Evolutionary conservation across 2,888 invertebrate species (phyloP).

Genomic region (Ichneumoninae sp.): DNA sequence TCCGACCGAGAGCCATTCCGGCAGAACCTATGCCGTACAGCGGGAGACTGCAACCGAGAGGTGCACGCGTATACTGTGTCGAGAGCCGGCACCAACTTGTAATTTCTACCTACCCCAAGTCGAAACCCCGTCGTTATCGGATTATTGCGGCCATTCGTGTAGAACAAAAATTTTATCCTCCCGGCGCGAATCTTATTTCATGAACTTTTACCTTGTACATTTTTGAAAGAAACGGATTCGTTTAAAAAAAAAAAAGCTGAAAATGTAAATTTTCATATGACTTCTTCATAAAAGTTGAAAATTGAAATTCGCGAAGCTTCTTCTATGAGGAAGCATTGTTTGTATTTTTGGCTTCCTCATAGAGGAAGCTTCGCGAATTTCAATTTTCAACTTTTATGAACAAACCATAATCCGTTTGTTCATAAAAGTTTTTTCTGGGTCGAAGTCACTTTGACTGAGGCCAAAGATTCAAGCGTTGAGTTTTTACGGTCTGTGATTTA

Average conservation of each 20-base stretch:
- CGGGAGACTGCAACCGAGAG: slow-evolving; percentile 9
- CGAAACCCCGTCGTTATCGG: slow-evolving; percentile 1
- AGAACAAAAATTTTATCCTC: not conserved
- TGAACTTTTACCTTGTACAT: not conserved
- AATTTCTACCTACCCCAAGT: slow-evolving; percentile 33
- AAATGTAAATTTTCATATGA: too few species aligned
- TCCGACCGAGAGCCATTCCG: slow-evolving; percentile 81
- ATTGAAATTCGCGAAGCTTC: too few species aligned
- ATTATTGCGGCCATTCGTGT: not conserved
- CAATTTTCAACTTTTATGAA: too few species aligned
- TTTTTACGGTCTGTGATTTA: not conserved
- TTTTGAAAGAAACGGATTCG: not conserved
- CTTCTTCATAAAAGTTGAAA: too few species aligned
- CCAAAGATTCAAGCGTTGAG: not conserved
- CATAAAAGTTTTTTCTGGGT: too few species aligned
- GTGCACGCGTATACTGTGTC: slow-evolving; percentile 3
- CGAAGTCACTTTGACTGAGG: too few species aligned
- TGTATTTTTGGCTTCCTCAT: too few species aligned
- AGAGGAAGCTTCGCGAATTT: too few species aligned
- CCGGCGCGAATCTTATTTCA: not conserved
- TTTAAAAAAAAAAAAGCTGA: too few species aligned
- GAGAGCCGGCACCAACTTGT: not conserved
- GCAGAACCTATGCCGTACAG: slow-evolving; percentile 63
- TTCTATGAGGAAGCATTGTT: too few species aligned
- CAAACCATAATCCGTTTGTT: too few species aligned